Evolutionary conservation across 2,888 invertebrate species (phyloP).

Genomic region (Trissolcus japonicus): DNA sequence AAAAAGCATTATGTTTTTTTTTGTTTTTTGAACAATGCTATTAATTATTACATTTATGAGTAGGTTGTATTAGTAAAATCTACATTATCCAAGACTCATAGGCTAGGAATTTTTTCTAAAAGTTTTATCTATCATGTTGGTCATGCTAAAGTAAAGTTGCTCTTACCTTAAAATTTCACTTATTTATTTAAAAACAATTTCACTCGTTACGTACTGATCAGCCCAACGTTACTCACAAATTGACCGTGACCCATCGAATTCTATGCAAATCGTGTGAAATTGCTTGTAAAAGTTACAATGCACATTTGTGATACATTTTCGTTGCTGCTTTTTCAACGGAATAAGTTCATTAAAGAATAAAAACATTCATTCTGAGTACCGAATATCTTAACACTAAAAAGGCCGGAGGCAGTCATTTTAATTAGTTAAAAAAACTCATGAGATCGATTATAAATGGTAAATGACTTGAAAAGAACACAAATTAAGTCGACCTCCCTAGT

Average conservation of each 20-base stretch:
- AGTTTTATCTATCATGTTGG: slow-evolving; percentile 29
- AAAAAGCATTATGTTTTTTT: neutral
- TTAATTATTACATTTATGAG: too few relatives aligned
- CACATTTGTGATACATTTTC: slow-evolving; percentile 43
- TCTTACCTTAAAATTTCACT: slow-evolving; percentile 66
- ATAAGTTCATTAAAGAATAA: neutral
- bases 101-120: slow-evolving; percentile 22
- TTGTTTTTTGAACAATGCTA: neutral
- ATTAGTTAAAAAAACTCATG: too few relatives aligned
- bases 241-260: slow-evolving; percentile 62
- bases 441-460: too few relatives aligned
- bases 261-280: slow-evolving; percentile 61
- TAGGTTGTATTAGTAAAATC: neutral
- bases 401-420: too few relatives aligned
- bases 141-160: slow-evolving; percentile 51
- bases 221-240: slow-evolving; percentile 60
- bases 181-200: slow-evolving; percentile 60
- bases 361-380: neutral
- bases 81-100: slow-evolving; percentile 10
- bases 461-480: too few relatives aligned
- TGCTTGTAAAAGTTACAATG: slow-evolving; percentile 57
- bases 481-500: too few relatives aligned
- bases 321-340: slow-evolving; percentile 1
- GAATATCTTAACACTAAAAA: neutral
- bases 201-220: slow-evolving; percentile 52